Evolutionary conservation across 2,888 invertebrate species (phyloP), one percentile per base, ranked within the genome.

Genomic region (Chironomus riparius): DNA sequence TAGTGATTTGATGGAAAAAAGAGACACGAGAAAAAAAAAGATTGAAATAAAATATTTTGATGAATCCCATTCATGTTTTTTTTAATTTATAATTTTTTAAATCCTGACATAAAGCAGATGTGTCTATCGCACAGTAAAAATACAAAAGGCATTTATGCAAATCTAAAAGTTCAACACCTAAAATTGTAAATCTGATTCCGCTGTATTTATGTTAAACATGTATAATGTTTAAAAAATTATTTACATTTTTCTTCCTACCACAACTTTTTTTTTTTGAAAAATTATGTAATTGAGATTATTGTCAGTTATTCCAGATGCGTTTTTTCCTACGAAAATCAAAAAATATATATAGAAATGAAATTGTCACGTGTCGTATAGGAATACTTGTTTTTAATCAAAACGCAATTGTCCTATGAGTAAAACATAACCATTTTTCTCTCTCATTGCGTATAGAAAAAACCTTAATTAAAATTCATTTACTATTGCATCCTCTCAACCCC

Each of bases 381-480:
- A 65, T 10, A 65, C 65, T 65, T 65, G 65, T 65, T 65, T 65
- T 65, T 65, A 65, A 65, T 65, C 65, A 65, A 65, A 24, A 13
- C 10, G 13, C 65, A 22, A 65, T 65, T 65, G 65, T 65, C 65
- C 24, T 24, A 24, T 65, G 12, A 21, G 22, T 56, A 21, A 24
- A 65, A 18, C 56, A 18, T 56, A 7, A 56, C 15, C n/a, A n/a
- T 56, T 56, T 56, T 56, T 56, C 18, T 24, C 56, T 56, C 56
- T 56, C n/a, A 56, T 18, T 56, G 15, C 18, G 56, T 6, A 7
- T 5, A 56, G 56, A 56, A 18, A 22, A 22, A 21, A 22, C 65
- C 65, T 65, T 65, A 65, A 65, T 65, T 65, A 65, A 65, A 65
- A 65, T 65, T 65, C 65, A 65, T 65, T 65, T 65, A 65, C 65